A percentile compares a stretch with the other conserved stretches of the same genome.
phyloP scores from a whole-genome alignment of 2,888 invertebrate genomes.

The Cosmorhoe ocellata region DNA sequence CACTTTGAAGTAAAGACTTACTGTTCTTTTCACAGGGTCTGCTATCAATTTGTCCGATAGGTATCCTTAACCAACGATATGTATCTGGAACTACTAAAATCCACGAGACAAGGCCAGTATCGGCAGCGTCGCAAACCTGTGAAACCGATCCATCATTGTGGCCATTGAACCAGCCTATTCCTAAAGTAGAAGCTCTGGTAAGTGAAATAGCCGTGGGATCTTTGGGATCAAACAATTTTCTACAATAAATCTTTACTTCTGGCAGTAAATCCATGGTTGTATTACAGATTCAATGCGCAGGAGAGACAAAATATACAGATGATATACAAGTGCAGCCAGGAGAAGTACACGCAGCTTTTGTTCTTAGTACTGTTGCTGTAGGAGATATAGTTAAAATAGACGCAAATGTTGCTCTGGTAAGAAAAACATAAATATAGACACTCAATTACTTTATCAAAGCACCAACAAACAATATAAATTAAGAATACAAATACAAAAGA shows the following conservation, averaged over 20 bases:
- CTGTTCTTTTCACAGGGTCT: conserved; percentile 35
- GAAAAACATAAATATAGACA: conserved; percentile 9
- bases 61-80: conserved; percentile 35
- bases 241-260: background rate
- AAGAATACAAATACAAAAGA: too few species aligned
- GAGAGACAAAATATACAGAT: conserved; percentile 86
- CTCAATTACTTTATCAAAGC: too few species aligned
- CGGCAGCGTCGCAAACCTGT: conserved; percentile 83
- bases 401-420: conserved; percentile 83
- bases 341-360: conserved; percentile 86
- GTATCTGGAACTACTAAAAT: conserved; percentile 41
- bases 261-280: background rate
- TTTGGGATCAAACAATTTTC: background rate
- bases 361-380: conserved; percentile 69
- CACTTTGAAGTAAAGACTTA: too few species aligned
- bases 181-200: conserved; percentile 83
- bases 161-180: conserved; percentile 86
- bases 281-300: conserved; percentile 81
- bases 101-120: conserved; percentile 47
- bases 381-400: conserved; percentile 84
- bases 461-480: too few species aligned
- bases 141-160: conserved; percentile 84
- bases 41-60: conserved; percentile 42
- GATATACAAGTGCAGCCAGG: conserved; percentile 82
- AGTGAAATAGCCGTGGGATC: background rate